phyloP scores from a whole-genome alignment of 2,113 vertebrate species.

The Leucoraja erinaceus region DNA sequence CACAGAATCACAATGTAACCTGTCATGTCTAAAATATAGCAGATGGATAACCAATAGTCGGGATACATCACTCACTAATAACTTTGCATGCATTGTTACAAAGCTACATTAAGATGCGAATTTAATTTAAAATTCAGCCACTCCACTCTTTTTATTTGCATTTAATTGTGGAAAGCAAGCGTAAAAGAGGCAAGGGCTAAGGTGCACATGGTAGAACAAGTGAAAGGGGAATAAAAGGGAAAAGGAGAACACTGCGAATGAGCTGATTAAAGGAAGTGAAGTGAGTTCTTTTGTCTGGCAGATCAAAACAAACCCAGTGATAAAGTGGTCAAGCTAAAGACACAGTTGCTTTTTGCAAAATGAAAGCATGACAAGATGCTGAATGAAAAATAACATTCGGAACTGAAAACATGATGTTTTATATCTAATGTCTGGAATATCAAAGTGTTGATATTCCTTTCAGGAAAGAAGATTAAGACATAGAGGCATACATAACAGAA shows the following conservation, averaged over 20 bases:
- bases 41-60: conserved; percentile 16
- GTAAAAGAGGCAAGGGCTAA: too few species aligned
- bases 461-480: background rate
- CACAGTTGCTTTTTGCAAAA: too few species aligned
- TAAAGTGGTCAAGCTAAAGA: too few species aligned
- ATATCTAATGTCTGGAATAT: background rate
- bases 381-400: background rate
- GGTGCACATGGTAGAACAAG: background rate
- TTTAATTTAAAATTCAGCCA: background rate
- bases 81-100: background rate
- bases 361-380: too few species aligned
- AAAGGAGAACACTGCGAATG: background rate
- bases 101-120: background rate
- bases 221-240: background rate
- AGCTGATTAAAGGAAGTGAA: background rate
- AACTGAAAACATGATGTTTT: background rate
- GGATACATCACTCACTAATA: background rate
- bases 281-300: background rate
- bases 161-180: background rate
- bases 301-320: background rate
- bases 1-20: conserved; percentile 13
- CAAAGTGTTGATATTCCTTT: background rate
- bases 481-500: too few species aligned
- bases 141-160: background rate
- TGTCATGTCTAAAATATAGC: conserved; percentile 22